Conservation (phyloP, 2,113 vertebrate species). For the Xenopus borealis region DNA sequence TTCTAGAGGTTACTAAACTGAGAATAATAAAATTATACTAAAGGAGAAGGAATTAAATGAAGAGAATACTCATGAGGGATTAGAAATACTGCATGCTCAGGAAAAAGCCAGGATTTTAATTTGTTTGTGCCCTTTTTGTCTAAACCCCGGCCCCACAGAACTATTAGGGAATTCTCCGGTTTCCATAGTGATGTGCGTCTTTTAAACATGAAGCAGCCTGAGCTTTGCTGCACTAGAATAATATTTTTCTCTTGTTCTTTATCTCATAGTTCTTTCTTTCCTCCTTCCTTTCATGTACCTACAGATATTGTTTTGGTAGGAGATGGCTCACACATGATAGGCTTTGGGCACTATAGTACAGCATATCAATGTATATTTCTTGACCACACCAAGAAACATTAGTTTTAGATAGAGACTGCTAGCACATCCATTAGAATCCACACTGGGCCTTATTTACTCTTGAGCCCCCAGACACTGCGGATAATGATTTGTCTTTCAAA, state of each 20-base stretch:
- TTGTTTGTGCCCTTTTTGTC: conserved; percentile 45
- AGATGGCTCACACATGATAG: no score
- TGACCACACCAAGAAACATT: no score
- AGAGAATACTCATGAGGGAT: conserved; percentile 51
- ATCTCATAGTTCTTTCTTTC: no score
- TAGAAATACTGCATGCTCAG: conserved; percentile 54
- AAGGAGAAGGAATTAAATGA: conserved; percentile 54
- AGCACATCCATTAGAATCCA: no score
- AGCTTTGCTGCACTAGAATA: conserved; percentile 38
- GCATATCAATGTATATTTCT: no score
- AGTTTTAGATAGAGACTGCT: no score
- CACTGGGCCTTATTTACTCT: no score
- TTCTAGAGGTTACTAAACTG: conserved; percentile 50
- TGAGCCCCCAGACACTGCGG: no score
- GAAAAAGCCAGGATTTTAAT: conserved; percentile 50
- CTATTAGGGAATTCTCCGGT: conserved; percentile 50
- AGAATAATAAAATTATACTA: conserved; percentile 50
- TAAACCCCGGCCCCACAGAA: conserved; percentile 39
- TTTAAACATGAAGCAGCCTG: conserved; percentile 46
- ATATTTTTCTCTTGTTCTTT: neutral
- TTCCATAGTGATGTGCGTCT: conserved; percentile 56
- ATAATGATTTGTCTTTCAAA: no score
- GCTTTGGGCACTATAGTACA: no score
- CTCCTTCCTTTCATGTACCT: neutral
- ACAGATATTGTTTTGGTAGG: no score